phyloP scores from a whole-genome alignment of 2,888 invertebrate species.

The Brachypalpus laphriformis region DNA sequence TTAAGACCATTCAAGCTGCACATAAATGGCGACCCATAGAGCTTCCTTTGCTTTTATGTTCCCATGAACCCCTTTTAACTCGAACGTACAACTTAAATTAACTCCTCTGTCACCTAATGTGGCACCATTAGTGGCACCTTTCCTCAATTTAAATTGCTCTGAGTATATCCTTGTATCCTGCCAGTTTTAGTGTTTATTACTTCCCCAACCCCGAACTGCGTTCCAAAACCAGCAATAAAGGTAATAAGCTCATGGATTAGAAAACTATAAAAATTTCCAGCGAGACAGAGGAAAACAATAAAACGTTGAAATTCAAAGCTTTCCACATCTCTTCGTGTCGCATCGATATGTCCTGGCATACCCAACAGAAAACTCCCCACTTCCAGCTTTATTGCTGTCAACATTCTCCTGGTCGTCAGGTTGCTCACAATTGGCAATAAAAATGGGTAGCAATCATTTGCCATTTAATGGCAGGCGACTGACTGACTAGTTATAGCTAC shows the following conservation, averaged over 20 bases:
- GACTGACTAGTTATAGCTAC: slow-evolving; percentile 24
- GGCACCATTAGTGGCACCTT: slow-evolving; percentile 67
- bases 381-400: slow-evolving; percentile 65
- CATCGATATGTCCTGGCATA: no score
- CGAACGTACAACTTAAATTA: slow-evolving; percentile 42
- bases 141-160: slow-evolving; percentile 56
- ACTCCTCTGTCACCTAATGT: slow-evolving; percentile 42
- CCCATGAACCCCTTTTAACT: background rate
- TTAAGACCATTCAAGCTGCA: no score
- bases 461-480: slow-evolving; percentile 63
- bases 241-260: slow-evolving; percentile 72
- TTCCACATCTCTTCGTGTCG: no score
- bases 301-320: slow-evolving; percentile 78
- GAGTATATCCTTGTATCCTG: slow-evolving; percentile 18
- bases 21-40: no score
- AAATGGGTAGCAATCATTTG: slow-evolving; percentile 69
- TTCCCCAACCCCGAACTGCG: slow-evolving; percentile 18
- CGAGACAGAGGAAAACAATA: slow-evolving; percentile 46
- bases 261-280: slow-evolving; percentile 65
- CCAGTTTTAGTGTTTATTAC: slow-evolving; percentile 57
- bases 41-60: background rate
- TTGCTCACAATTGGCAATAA: slow-evolving; percentile 70
- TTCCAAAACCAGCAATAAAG: slow-evolving; percentile 40
- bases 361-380: no score
- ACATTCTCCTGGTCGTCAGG: slow-evolving; percentile 71